These are phyloP conservation scores for Pterobdella sp. DNA, from an alignment of 2,888 invertebrate genomes.

Conservation along the genomic window DNA sequence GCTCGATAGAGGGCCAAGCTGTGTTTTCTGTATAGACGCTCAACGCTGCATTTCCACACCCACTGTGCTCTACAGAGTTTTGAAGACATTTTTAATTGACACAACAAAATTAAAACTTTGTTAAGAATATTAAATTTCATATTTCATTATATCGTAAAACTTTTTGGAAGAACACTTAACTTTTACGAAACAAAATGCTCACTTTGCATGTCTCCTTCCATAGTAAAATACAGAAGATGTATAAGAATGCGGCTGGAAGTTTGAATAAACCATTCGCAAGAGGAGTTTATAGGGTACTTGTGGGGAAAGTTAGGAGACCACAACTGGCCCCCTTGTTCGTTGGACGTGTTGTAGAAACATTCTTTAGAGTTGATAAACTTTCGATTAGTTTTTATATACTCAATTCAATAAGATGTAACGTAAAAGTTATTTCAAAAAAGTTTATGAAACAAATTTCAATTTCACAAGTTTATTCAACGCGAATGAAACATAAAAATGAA, in stretches of 20 bases:
- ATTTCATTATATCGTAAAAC: too few relatives aligned
- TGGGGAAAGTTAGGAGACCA: constrained; percentile 82
- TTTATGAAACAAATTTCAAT: too few relatives aligned
- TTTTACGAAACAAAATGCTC: background rate
- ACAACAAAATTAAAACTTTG: background rate
- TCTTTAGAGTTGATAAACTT: constrained; percentile 58
- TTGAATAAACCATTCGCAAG: constrained; percentile 96
- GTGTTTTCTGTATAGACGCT: constrained; percentile 41
- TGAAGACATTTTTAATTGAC: background rate
- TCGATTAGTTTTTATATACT: too few relatives aligned
- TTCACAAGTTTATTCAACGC: constrained; percentile 69
- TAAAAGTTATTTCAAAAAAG: background rate
- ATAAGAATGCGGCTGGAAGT: constrained; percentile 80
- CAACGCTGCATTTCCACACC: constrained; percentile 45
- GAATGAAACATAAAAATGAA: background rate
- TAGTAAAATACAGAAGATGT: constrained; percentile 74
- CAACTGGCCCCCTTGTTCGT: constrained; percentile 58
- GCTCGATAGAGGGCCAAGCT: constrained; percentile 39
- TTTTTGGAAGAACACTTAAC: background rate
- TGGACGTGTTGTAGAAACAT: constrained; percentile 78
- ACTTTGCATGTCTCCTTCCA: constrained; percentile 75
- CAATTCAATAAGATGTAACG: background rate
- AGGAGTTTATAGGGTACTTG: constrained; percentile 66
- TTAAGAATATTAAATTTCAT: constrained; percentile 3
- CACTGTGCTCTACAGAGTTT: constrained; percentile 28